Percentiles rank a stretch among this genome's conserved stretches.
Evolutionary conservation across 92 coral and sea anemone species (phyloP).

Genomic region (Porites lobata): DNA sequence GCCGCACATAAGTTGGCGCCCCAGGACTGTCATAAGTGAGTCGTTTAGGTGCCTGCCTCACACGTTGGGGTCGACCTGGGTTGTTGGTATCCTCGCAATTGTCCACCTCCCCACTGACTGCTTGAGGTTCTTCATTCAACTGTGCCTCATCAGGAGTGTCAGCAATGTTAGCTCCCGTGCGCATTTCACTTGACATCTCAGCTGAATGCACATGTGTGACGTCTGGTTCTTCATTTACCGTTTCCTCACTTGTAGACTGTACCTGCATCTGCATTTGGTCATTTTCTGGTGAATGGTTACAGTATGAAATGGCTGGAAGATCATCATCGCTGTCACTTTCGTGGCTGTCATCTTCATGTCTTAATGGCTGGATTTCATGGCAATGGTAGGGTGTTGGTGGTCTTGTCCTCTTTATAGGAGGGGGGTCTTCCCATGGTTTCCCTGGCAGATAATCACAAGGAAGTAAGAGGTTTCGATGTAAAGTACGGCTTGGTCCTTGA

Average conservation of each 20-base stretch:
- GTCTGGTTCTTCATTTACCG: not conserved
- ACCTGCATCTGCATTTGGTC: not conserved
- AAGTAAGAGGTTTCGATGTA: conserved; percentile 59
- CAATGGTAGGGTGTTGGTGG: not conserved
- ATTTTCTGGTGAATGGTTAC: conserved; percentile 1
- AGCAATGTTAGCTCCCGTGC: not conserved
- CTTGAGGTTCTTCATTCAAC: conserved; percentile 10
- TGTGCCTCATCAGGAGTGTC: conserved; percentile 4
- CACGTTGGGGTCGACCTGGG: conserved; percentile 6
- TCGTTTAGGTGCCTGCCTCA: conserved; percentile 1
- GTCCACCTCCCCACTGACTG: not conserved
- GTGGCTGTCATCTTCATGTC: not conserved
- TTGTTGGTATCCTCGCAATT: not conserved
- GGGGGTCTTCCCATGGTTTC: conserved; percentile 13
- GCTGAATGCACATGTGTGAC: not conserved
- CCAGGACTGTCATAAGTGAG: conserved; percentile 3
- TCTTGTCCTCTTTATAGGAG: not conserved
- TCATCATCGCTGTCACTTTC: not conserved
- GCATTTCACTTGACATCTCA: conserved; percentile 8
- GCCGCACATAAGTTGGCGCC: conserved; percentile 20
- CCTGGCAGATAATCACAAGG: conserved; percentile 57
- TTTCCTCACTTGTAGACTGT: not conserved
- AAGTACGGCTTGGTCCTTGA: conserved; percentile 42
- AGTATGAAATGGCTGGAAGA: conserved; percentile 15
- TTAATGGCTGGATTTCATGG: too few species aligned